phyloP scores from a whole-genome alignment of 2,888 invertebrate species.

The Penaeus monodon region DNA sequence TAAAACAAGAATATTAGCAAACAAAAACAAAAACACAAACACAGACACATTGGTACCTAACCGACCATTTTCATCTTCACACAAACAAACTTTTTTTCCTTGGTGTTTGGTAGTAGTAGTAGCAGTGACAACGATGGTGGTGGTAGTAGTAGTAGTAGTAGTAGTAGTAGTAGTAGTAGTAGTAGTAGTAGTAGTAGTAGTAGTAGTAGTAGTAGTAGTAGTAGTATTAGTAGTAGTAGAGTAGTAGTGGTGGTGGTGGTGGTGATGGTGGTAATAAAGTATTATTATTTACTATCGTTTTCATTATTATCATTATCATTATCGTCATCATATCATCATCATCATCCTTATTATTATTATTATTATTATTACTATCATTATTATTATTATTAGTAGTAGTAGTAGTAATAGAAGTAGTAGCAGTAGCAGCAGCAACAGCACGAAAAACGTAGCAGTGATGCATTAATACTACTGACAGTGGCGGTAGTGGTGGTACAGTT shows the following conservation, averaged over 20 bases:
- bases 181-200: not conserved
- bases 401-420: slow-evolving; percentile 6
- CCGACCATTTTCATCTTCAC: too few species aligned
- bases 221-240: not conserved
- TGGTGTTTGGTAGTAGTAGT: too few species aligned
- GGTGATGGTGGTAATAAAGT: not conserved
- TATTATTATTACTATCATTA: not conserved
- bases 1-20: too few species aligned
- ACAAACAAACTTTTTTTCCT: too few species aligned
- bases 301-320: not conserved
- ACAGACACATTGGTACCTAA: too few species aligned
- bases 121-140: not conserved
- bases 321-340: not conserved
- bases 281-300: not conserved
- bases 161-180: not conserved
- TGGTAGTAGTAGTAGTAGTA: not conserved
- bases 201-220: not conserved
- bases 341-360: slow-evolving; percentile 11
- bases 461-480: too few species aligned
- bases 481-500: too few species aligned
- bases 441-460: too few species aligned
- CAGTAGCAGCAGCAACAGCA: not conserved
- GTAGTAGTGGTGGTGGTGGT: not conserved
- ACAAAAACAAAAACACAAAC: too few species aligned
- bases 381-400: not conserved